Conservation (phyloP, 2,113 vertebrate genomes). For the Phrynosoma blainvillii region DNA sequence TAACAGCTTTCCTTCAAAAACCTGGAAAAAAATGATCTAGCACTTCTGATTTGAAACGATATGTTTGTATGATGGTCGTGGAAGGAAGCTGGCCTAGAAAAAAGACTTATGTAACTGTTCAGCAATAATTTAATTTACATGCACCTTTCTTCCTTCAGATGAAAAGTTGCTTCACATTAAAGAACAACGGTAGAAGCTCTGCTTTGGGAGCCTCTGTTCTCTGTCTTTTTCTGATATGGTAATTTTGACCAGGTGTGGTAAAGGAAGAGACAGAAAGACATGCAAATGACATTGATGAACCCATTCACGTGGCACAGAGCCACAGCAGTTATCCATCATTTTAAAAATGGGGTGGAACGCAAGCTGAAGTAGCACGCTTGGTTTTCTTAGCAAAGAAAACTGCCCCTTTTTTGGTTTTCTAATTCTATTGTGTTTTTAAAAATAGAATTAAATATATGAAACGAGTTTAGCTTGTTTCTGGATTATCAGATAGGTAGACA, state of each 20-base stretch:
- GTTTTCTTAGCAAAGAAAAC: not conserved
- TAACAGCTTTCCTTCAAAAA: not conserved
- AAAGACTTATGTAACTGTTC: not conserved
- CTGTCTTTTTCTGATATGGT: not conserved
- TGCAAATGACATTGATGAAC: not conserved
- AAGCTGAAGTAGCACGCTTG: not conserved
- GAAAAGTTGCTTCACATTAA: not conserved
- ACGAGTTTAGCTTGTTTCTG: not conserved
- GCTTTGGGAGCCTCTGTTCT: not conserved
- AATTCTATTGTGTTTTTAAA: not conserved
- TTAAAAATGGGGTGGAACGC: not conserved
- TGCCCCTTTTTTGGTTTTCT: no score
- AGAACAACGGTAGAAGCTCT: not conserved
- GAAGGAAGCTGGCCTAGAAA: not conserved
- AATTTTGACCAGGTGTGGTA: not conserved
- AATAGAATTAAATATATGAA: not conserved
- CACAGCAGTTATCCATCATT: not conserved
- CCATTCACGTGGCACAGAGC: not conserved
- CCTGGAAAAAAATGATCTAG: not conserved
- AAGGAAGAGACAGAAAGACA: not conserved
- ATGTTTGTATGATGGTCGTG: not conserved
- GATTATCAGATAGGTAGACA: not conserved
- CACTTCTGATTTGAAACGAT: not conserved
- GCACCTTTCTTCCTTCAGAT: not conserved
- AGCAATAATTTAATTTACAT: not conserved